Evolutionary conservation across 2,797 vertebrate genomes (phyloP).

Genomic region (Typhlichthys eigenmanni): DNA sequence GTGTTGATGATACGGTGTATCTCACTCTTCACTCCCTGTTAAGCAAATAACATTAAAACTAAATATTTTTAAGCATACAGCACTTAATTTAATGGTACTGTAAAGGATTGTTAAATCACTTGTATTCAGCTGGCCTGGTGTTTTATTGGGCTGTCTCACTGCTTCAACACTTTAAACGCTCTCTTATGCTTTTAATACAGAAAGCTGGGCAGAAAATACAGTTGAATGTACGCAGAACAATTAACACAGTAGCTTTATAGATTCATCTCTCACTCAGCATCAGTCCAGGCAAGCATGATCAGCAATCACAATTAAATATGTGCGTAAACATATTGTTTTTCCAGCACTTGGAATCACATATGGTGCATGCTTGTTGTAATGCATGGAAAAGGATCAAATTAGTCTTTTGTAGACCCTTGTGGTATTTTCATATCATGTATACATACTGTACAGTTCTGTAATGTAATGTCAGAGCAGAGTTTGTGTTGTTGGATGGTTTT

Average conservation of each 20-base stretch:
- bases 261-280: not conserved
- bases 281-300: not conserved
- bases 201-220: slow-evolving; percentile 48
- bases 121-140: slow-evolving; percentile 53
- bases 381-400: too few species aligned
- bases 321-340: too few species aligned
- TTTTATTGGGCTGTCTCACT: slow-evolving; percentile 58
- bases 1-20: slow-evolving; percentile 35
- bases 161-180: slow-evolving; percentile 57
- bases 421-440: too few species aligned
- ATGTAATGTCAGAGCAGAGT: too few species aligned
- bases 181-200: slow-evolving; percentile 58
- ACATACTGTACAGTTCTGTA: too few species aligned
- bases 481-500: too few species aligned
- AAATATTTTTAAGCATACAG: slow-evolving; percentile 63
- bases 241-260: slow-evolving; percentile 34
- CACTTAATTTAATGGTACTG: slow-evolving; percentile 62
- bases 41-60: slow-evolving; percentile 44
- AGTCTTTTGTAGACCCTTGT: too few species aligned
- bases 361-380: too few species aligned
- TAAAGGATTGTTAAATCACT: slow-evolving; percentile 58
- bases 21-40: not conserved
- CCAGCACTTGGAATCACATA: too few species aligned
- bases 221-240: slow-evolving; percentile 50
- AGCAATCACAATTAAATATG: not conserved